Base-by-base conservation (phyloP, 2,888 invertebrate genomes). In the Napeogenes sylphis region DNA sequence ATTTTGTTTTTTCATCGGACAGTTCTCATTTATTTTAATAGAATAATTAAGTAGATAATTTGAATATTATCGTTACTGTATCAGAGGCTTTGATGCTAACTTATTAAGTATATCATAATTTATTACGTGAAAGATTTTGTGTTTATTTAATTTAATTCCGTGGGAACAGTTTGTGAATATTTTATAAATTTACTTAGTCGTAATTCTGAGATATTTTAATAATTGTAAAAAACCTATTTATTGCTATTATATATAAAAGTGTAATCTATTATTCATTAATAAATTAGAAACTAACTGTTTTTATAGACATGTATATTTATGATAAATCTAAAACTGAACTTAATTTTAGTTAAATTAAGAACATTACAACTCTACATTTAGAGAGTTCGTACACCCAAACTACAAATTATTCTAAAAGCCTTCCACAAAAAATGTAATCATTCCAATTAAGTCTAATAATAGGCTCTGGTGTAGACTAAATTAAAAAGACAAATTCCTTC, bases 391-490 rank as follows among this genome's bases (percentile, higher is more conserved):
- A 79, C 75, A 76, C 77, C 75, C 78, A 75, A 84, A 82, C 83
- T 81, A 81, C 82, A 78, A 79, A 85, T 87, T 86, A 85, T 82
- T 82, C 80, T 84, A 81, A 84, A 80, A 86, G 83, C 76, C 76
- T 78, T 71, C 80, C 80, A 79, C 81, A 90, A 87, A 84, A 85
- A 84, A 83, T 82, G 82, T 87, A 87, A 89, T 89, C 85, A 89
- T 90, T 88, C 87, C 89, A 90, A 90, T 90, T 89, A 90, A 87
- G 84, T 87, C 83, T 90, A 90, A 90, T 90, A 90, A 90, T 85
- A 90, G 89, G 84, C 85, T 78, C 77, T 70, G 75, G 80, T 81
- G 75, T 73, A 83, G 78, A 81, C 84, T 85, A 83, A 73, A 88
- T 90, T 90, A 90, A 88, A 90, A 90, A 90, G 88, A 90, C 90